These are phyloP conservation scores for Prunella himalayana DNA, from an alignment of 2,113 vertebrate genomes.

Conservation along the genomic window DNA sequence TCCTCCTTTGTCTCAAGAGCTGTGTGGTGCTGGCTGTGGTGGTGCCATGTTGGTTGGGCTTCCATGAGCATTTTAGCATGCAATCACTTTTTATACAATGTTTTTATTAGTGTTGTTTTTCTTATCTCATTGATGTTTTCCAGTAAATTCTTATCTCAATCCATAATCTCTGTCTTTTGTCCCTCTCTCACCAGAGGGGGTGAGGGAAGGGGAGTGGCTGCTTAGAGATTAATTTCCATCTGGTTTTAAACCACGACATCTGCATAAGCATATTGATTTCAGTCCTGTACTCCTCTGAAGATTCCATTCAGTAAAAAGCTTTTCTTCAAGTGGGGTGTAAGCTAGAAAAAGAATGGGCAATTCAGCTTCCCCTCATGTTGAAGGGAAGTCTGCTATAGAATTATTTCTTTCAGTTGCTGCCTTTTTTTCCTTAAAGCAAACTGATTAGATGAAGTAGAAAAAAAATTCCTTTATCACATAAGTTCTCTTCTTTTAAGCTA, in stretches of 20 bases:
- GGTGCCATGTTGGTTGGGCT: rapidly evolving
- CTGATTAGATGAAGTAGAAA: background rate
- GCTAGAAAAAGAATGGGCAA: background rate
- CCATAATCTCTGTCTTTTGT: background rate
- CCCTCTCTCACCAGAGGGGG: background rate
- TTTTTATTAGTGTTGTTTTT: background rate
- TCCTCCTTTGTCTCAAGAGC: background rate
- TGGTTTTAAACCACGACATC: background rate
- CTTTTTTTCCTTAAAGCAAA: background rate
- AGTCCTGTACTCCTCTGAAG: background rate
- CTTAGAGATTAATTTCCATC: background rate
- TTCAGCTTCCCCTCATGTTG: background rate
- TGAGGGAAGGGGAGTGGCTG: background rate
- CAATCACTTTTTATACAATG: background rate
- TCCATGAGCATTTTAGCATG: background rate
- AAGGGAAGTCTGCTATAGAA: too few relatives aligned
- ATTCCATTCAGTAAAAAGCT: background rate
- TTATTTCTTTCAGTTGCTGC: background rate
- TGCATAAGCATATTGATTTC: background rate
- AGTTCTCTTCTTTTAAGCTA: background rate
- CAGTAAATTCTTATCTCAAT: background rate
- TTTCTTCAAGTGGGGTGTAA: background rate
- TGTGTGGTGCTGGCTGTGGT: background rate
- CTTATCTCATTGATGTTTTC: background rate
- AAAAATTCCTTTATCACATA: background rate